These are phyloP conservation scores for Pocillopora verrucosa DNA, from an alignment of 64 coral and sea anemone species.

Conservation along the genomic window DNA sequence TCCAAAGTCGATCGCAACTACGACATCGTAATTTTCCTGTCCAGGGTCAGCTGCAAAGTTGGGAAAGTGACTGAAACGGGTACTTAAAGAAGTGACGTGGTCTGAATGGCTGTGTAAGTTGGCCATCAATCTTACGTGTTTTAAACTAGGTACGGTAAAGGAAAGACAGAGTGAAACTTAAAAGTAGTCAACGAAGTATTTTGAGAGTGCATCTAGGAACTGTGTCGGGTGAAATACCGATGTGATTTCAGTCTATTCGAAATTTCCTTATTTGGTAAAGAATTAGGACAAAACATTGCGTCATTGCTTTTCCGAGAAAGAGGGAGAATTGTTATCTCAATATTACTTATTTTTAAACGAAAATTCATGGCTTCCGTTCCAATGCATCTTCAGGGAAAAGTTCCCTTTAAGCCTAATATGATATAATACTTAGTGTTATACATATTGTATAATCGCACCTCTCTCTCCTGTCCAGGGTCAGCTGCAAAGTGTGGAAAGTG, in stretches of 20 bases:
- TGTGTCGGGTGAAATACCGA: neutral
- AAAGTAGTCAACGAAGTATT: too few species aligned
- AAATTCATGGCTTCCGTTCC: neutral
- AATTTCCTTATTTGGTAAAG: neutral
- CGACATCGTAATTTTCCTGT: neutral
- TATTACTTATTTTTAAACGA: neutral
- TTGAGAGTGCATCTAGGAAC: too few species aligned
- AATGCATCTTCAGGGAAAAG: too few species aligned
- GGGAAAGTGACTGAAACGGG: neutral
- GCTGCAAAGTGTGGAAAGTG: neutral
- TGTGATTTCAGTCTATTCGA: neutral
- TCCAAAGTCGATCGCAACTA: constrained; percentile 9
- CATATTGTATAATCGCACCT: too few species aligned
- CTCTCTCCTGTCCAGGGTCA: neutral
- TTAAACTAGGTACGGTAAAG: too few species aligned
- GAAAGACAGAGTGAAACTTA: too few species aligned
- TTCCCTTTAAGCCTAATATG: too few species aligned
- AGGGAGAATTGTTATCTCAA: neutral
- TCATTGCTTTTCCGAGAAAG: neutral
- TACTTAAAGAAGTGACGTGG: too few species aligned
- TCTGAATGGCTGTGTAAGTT: too few species aligned
- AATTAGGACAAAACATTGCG: neutral
- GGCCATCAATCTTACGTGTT: too few species aligned
- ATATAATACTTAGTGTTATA: too few species aligned
- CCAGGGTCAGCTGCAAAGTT: neutral